phyloP scores from a whole-genome alignment of 2,888 invertebrate genomes.

The Spodoptera exigua region DNA sequence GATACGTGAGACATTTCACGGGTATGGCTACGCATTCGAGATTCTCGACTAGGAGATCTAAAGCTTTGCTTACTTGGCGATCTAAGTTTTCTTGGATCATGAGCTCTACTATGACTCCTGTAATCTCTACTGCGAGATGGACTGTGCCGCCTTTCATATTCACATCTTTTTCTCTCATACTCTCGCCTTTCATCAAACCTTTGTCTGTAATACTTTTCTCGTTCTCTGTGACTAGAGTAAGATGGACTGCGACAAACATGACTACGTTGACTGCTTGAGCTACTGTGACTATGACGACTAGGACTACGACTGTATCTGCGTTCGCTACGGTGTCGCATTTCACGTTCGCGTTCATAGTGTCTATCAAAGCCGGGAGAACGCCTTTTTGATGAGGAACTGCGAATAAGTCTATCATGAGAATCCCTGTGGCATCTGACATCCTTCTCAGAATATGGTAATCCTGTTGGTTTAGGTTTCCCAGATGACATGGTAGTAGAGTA shows the following conservation, averaged over 20 bases:
- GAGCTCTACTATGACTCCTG: conserved; percentile 65
- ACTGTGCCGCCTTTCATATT: conserved; percentile 68
- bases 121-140: conserved; percentile 62
- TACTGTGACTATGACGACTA: conserved; percentile 53
- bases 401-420: conserved; percentile 37
- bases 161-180: conserved; percentile 70
- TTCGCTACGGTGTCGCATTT: conserved; percentile 55
- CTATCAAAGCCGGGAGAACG: conserved; percentile 60
- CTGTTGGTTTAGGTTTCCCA: conserved; percentile 26
- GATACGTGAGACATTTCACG: conserved; percentile 64
- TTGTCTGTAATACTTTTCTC: conserved; percentile 54
- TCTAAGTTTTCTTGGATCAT: conserved; percentile 62
- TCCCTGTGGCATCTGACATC: conserved; percentile 8
- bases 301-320: conserved; percentile 67
- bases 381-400: conserved; percentile 50
- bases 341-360: conserved; percentile 53
- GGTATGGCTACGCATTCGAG: conserved; percentile 56
- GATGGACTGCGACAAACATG: conserved; percentile 52
- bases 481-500: conserved; percentile 9
- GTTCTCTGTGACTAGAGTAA: conserved; percentile 62
- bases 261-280: conserved; percentile 24
- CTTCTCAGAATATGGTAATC: conserved; percentile 18
- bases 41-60: conserved; percentile 55
- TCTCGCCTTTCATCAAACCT: conserved; percentile 61
- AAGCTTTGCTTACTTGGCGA: conserved; percentile 68